Evolutionary conservation across 2,888 invertebrate genomes (phyloP).

Genomic region (Dryobota labecula): DNA sequence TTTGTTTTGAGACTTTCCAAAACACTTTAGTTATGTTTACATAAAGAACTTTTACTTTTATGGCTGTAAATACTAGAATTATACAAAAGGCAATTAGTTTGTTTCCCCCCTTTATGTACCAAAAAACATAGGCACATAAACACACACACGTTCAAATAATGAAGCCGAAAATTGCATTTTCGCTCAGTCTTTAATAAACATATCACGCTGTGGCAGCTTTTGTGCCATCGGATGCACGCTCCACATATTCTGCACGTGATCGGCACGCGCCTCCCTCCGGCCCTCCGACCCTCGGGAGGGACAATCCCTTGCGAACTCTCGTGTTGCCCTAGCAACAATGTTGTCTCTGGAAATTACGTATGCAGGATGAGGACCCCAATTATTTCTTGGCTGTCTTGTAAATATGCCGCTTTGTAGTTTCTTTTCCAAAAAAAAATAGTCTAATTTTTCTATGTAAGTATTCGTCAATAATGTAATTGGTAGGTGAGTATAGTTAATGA

Average conservation of each 20-base stretch:
- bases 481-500: neutral
- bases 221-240: slow-evolving; percentile 72
- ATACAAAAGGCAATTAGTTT: slow-evolving; percentile 12
- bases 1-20: slow-evolving; percentile 52
- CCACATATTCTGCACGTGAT: slow-evolving; percentile 75
- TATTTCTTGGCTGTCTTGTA: slow-evolving; percentile 43
- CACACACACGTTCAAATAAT: slow-evolving; percentile 40
- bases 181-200: slow-evolving; percentile 74
- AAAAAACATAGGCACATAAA: slow-evolving; percentile 14
- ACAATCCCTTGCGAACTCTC: slow-evolving; percentile 46
- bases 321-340: slow-evolving; percentile 60
- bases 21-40: slow-evolving; percentile 32
- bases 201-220: slow-evolving; percentile 73
- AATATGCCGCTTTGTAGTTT: slow-evolving; percentile 13
- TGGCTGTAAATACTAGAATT: slow-evolving; percentile 16
- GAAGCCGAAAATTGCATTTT: slow-evolving; percentile 65
- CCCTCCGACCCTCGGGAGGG: slow-evolving; percentile 61
- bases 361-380: slow-evolving; percentile 69
- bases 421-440: slow-evolving; percentile 12
- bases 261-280: slow-evolving; percentile 68
- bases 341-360: slow-evolving; percentile 71
- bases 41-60: slow-evolving; percentile 53
- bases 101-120: slow-evolving; percentile 12
- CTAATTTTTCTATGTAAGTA: neutral
- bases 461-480: neutral